Base-by-base conservation (phyloP, 2,113 vertebrate species). In the Gobio gobio region DNA sequence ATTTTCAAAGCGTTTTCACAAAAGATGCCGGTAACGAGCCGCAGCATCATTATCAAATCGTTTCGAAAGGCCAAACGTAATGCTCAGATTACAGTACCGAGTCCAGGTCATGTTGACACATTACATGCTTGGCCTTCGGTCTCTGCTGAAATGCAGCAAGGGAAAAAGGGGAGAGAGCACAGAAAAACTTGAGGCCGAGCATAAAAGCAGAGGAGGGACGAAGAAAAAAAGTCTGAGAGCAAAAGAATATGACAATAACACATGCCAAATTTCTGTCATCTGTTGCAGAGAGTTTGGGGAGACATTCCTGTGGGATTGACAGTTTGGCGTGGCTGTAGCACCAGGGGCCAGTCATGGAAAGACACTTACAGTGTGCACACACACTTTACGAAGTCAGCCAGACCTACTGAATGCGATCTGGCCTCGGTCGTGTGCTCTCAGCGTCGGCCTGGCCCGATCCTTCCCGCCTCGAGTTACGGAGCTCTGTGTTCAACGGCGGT, bases 231-330 rank as follows among this genome's bases (percentile, higher is more conserved):
- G 68, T 66, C 9, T 64, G 76, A 86, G 58, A 70, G 78, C 83
- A 76, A 86, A 56, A 51, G 85, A 87, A 78, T 82, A 85, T 78
- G 81, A 72, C 79, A 83, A 81, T 12, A 73, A 83, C 81, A 82
- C 59, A 43, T 45, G 70, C 81, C 86, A 86, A 78, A 86, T 91
- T 91, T 90, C 88, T 92, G 86, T 89, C 91, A 92, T 86, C 85
- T 68, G 66, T 78, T 83, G 83, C 82, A 61, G 85, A 88, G 89
- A 87, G 90, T 87, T 87, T 85, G 83, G 88, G 86, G 88, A 89
- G 90, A 92, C 82, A 83, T 88, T 85, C 87, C 90, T 89, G 87
- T 84, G 40, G 87, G 73, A 89, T 83, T 85, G 87, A 91, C 89
- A 89, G 85, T 90, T 83, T 86, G 66, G 83, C 86, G 86, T 86